phyloP scores from a whole-genome alignment of 2,113 vertebrate species.

The Micronycteris hirsuta region DNA sequence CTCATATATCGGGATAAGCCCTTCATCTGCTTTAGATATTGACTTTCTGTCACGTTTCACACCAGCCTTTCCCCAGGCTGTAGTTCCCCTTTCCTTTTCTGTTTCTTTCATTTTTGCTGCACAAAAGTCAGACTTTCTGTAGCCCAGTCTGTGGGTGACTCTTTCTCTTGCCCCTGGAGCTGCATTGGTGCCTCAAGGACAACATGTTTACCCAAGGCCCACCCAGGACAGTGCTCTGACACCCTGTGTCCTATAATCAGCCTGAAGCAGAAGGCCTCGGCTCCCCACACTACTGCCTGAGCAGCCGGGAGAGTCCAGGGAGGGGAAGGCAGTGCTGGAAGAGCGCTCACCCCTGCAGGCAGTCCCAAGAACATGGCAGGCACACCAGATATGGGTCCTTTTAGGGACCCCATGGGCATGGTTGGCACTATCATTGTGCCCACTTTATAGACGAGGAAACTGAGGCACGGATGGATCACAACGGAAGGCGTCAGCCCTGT shows the following conservation, averaged over 20 bases:
- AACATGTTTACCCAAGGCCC: not conserved
- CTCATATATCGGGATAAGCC: not conserved
- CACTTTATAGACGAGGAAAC: not conserved
- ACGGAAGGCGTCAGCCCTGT: rapidly evolving
- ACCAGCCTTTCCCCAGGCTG: not conserved
- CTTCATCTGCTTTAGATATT: not conserved
- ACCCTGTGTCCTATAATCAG: not conserved
- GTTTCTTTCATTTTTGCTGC: not conserved
- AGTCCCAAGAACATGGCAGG: rapidly evolving
- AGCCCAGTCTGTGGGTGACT: not conserved
- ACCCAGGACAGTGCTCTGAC: rapidly evolving
- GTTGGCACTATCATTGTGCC: not conserved
- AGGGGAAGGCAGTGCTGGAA: rapidly evolving
- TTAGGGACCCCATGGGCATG: rapidly evolving
- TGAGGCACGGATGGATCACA: rapidly evolving
- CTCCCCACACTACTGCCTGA: rapidly evolving
- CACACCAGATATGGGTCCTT: not conserved
- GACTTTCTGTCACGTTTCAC: not conserved
- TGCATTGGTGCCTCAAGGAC: rapidly evolving
- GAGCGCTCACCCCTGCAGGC: no score
- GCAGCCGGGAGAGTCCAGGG: rapidly evolving
- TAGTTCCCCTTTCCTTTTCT: not conserved
- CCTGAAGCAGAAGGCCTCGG: not conserved
- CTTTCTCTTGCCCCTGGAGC: not conserved
- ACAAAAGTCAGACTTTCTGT: not conserved